Conservation (phyloP, 2,797 vertebrate species). For the Bovichtus variegatus region DNA sequence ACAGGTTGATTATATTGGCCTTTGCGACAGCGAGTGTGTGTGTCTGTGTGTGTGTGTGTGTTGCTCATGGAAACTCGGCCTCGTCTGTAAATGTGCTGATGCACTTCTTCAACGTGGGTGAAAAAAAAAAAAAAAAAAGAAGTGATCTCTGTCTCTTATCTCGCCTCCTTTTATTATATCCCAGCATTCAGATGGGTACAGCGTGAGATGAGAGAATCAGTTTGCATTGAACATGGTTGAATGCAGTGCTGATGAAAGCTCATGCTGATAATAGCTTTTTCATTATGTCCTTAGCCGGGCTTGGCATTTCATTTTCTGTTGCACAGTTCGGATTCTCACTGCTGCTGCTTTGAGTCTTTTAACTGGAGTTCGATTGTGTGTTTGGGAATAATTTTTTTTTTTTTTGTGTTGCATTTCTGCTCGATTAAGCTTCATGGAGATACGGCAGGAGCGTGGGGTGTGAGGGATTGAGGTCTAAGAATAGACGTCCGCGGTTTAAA, state of each 20-base stretch:
- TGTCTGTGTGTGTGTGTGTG: not conserved
- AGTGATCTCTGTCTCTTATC: constrained; percentile 59
- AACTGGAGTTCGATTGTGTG: constrained; percentile 31
- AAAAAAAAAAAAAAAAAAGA: not conserved
- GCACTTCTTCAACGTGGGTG: constrained; percentile 32
- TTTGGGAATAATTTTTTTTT: constrained; percentile 51
- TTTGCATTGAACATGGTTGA: constrained; percentile 76
- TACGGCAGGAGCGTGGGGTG: not conserved
- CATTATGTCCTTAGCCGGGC: constrained; percentile 73
- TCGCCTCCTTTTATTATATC: constrained; percentile 58
- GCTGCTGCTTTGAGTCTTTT: constrained; percentile 19
- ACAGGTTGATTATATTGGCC: constrained; percentile 23
- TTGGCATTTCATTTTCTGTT: constrained; percentile 71
- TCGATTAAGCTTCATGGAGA: constrained; percentile 30
- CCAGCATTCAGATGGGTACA: constrained; percentile 63
- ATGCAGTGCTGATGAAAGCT: constrained; percentile 80
- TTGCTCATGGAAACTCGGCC: constrained; percentile 19
- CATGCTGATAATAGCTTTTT: constrained; percentile 79
- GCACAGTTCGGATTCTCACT: constrained; percentile 48
- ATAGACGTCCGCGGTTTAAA: constrained; percentile 22
- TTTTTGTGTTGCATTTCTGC: constrained; percentile 41
- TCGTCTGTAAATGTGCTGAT: constrained; percentile 67
- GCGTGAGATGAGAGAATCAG: constrained; percentile 70
- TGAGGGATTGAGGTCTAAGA: constrained; percentile 37
- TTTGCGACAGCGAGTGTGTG: not conserved